Evolutionary conservation across 1,140 invertebrate species (phyloP).

Genomic region (Luehdorfia chinensis): DNA sequence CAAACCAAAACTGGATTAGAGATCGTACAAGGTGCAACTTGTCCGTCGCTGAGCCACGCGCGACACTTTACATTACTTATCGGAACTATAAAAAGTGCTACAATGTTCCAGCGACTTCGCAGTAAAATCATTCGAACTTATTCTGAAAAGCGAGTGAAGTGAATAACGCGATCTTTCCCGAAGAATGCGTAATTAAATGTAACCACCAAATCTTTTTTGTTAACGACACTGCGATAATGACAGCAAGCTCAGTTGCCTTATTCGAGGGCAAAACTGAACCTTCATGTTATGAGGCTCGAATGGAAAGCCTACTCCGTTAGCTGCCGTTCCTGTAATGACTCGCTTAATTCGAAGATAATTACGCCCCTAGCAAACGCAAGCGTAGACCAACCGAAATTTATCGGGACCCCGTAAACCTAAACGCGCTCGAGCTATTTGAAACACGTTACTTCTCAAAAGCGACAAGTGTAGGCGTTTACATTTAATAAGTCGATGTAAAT

Average conservation of each 20-base stretch:
- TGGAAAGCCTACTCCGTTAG: slow-evolving; percentile 53
- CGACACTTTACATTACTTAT: slow-evolving; percentile 33
- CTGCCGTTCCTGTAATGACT: slow-evolving; percentile 47
- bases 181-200: slow-evolving; percentile 43
- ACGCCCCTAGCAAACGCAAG: slow-evolving; percentile 46
- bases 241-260: slow-evolving; percentile 30
- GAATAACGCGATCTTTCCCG: slow-evolving; percentile 31
- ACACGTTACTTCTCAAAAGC: slow-evolving; percentile 27
- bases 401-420: slow-evolving; percentile 29
- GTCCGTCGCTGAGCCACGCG: slow-evolving; percentile 35
- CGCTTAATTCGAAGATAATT: slow-evolving; percentile 57
- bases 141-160: slow-evolving; percentile 19
- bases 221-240: slow-evolving; percentile 49
- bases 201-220: slow-evolving; percentile 38
- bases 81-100: slow-evolving; percentile 34
- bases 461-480: slow-evolving; percentile 45
- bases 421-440: slow-evolving; percentile 26
- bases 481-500: slow-evolving; percentile 46
- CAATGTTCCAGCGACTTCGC: slow-evolving; percentile 32
- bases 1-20: slow-evolving; percentile 46
- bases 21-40: slow-evolving; percentile 48
- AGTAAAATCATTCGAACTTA: slow-evolving; percentile 26
- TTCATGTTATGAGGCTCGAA: slow-evolving; percentile 47
- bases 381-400: slow-evolving; percentile 46
- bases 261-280: slow-evolving; percentile 55